phyloP scores from a whole-genome alignment of 2,113 vertebrate species.

The Nibea coibor region DNA sequence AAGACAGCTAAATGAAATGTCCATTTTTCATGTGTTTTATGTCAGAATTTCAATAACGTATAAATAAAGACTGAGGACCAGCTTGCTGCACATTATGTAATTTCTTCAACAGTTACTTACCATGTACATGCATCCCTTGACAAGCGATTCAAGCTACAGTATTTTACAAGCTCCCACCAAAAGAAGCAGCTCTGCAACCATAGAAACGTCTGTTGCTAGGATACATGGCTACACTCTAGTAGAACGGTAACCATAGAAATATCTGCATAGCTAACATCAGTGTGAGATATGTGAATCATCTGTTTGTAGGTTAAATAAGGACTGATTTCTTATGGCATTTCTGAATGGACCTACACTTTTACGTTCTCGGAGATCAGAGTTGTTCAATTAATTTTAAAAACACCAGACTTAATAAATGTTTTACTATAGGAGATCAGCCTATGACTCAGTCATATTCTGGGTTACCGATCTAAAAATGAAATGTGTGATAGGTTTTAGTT shows the following conservation, averaged over 20 bases:
- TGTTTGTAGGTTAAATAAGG: background rate
- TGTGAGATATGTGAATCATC: background rate
- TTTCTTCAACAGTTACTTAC: too few species aligned
- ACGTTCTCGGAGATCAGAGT: background rate
- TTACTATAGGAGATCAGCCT: background rate
- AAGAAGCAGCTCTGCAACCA: background rate
- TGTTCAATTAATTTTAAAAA: background rate
- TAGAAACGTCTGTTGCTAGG: conserved; percentile 35
- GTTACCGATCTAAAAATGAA: background rate
- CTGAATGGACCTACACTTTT: background rate
- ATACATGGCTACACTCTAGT: conserved; percentile 19
- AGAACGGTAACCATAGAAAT: conserved; percentile 11
- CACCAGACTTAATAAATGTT: background rate
- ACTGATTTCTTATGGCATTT: too few species aligned
- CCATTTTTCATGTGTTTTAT: too few species aligned
- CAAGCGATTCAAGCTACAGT: too few species aligned
- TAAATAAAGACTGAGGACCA: too few species aligned
- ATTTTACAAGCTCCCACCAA: too few species aligned
- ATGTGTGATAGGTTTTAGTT: background rate
- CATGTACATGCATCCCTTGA: too few species aligned
- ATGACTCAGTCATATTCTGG: background rate
- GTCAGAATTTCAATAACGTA: too few species aligned
- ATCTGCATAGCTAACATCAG: conserved; percentile 7
- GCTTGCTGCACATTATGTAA: too few species aligned
- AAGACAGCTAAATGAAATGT: background rate